Evolutionary conservation across 2,888 invertebrate genomes (phyloP), one percentile per base, ranked within the genome.

Genomic region (Galerucella pusilla): DNA sequence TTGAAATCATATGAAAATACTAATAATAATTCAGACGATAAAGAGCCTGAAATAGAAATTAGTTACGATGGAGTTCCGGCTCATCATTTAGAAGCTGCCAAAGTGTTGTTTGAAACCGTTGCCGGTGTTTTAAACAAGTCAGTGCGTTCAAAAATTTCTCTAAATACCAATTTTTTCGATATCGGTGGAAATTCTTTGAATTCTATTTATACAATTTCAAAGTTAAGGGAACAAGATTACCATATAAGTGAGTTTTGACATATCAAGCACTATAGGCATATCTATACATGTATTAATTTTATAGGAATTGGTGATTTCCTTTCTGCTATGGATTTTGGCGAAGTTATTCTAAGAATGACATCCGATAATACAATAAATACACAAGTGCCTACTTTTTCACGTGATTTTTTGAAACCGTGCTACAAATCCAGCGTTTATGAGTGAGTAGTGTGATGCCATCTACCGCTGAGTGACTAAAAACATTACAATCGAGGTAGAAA

Each of bases 111-210:
- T 82, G 91, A 93, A 83, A 94, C 94, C 0, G 91, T 96, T 0
- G 93, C 93, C 0, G 90, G 91, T 2, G 93, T 95, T 0, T 90
- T 94, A 25, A 93, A 93, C 0, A 89, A 92, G 64, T 90, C 93
- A 0, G 89, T 90, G 0, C 88, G 94, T 7, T 89, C 91, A 1
- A 90, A 90, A 0, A 87, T 96, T 9, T 90, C 91, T 0, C 84
- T 91, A 0, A 88, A 91, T 20, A 91, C 93, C 0, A 95, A 95
- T 80, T 96, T 96, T 86, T 96, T 94, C 85, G 93, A 94, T 81
- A 89, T 96, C 59, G 96, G 96, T 1, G 96, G 96, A 12, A 96
- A 96, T 84, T 96, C 96, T 0, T 89, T 96, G 25, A 96, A 96
- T 85, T 95, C 96, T 0, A 93, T 96, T 74, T 93, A 91, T 80